Base-by-base conservation (phyloP, 2,888 invertebrate genomes). In the Agriopis leucophaearia region DNA sequence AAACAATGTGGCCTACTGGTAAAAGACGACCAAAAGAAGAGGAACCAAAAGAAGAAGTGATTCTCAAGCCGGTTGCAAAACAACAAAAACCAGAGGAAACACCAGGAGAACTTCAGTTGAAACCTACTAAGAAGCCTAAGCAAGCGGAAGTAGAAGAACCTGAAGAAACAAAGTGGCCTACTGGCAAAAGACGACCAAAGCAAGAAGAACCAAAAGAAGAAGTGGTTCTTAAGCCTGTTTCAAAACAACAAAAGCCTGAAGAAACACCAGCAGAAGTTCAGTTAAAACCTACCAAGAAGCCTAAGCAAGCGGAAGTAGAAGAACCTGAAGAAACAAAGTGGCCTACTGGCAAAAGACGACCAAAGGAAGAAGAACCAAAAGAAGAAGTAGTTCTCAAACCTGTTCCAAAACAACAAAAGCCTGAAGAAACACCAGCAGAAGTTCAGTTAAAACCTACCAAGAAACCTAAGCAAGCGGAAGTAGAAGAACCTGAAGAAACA, bases 61-160 rank as follows among this genome's bases (percentile, higher is more conserved):
- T 85, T 42, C 83, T 95, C 0, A 95, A 95, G 68, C 94, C 95
- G 1, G 77, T 90, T 48, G 79, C 81, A 5, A 82, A 79, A 70
- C 73, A 83, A 6, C 65, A 86, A 9, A 84, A 86, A 68, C 85
- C 94, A 88, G 54, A 94, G 88, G 42, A 65, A 16, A 55, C 10
- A 73, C 82, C 88, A 35, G 87, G 91, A 8, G 64, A 63, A 35
- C 81, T 10, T 7, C 60, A 35, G 60, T 80, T 84, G 76, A 82
- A 78, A 18, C 81, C 78, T 9, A 81, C 81, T 5, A 80, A 78
- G 58, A 81, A 82, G 75, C 75, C 58, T 65, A 81, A 72, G 47
- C 72, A 69, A 0, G 70, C 74, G 0, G 88, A 90, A 66, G 78
- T 79, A 64, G 71, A 70, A 78, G 86, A 78, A 78, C 68, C 83